Conservation (phyloP, 2,888 invertebrate genomes). For the Caenorhabditis angaria region DNA sequence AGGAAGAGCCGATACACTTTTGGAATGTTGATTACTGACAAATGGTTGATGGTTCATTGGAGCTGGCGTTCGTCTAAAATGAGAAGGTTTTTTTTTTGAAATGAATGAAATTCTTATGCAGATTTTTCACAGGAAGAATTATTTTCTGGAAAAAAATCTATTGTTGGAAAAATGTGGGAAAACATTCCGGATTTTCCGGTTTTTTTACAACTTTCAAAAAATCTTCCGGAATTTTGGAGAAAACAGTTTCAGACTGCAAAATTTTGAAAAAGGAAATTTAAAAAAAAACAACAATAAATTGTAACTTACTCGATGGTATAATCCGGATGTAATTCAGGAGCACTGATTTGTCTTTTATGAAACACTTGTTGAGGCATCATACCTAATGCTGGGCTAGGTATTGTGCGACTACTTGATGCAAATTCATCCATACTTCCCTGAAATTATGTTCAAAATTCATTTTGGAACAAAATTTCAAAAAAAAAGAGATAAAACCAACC, state of each 20-base stretch:
- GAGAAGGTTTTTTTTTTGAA: too few relatives aligned
- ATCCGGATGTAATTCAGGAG: slow-evolving; percentile 41
- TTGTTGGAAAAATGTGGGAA: too few relatives aligned
- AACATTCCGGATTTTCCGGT: too few relatives aligned
- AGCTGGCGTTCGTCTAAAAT: slow-evolving; percentile 19
- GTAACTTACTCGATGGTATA: slow-evolving; percentile 32
- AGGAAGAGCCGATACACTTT: slow-evolving; percentile 44
- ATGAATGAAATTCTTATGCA: too few relatives aligned
- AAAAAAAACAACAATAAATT: too few relatives aligned
- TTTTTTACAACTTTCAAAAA: too few relatives aligned
- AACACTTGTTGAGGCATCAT: slow-evolving; percentile 17
- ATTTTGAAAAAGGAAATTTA: too few relatives aligned
- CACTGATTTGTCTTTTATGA: slow-evolving; percentile 41
- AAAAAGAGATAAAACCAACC: slow-evolving; percentile 14
- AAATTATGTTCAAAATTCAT: neutral
- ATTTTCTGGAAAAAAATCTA: too few relatives aligned
- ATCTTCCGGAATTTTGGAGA: too few relatives aligned
- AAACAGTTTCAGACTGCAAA: too few relatives aligned
- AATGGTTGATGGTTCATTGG: slow-evolving; percentile 14
- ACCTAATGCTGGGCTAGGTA: slow-evolving; percentile 36
- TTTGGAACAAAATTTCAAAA: too few relatives aligned
- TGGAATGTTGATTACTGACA: slow-evolving; percentile 41
- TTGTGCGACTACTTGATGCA: slow-evolving; percentile 39
- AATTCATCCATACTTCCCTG: slow-evolving; percentile 38
- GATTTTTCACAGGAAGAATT: too few relatives aligned